Conservation (phyloP, 2,888 invertebrate species). For the Stenodera caucasica region DNA sequence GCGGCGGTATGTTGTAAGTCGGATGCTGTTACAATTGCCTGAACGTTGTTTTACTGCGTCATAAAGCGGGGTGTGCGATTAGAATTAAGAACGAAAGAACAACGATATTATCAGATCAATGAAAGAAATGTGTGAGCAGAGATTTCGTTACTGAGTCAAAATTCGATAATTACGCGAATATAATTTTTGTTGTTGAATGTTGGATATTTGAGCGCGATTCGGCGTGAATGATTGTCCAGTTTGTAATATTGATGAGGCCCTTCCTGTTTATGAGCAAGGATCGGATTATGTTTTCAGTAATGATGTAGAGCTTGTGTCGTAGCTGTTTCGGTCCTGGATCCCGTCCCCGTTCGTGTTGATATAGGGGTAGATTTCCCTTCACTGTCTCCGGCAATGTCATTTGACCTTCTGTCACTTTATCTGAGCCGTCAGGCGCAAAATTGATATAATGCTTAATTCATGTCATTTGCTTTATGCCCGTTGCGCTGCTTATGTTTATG, state of each 20-base stretch:
- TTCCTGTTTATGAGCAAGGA: slow-evolving; percentile 5
- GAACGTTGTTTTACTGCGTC: slow-evolving; percentile 28
- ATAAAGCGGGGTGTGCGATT: slow-evolving; percentile 29
- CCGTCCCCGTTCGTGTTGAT: slow-evolving; percentile 24
- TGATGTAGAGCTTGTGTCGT: slow-evolving; percentile 6
- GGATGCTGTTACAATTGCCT: neutral
- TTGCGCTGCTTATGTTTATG: slow-evolving; percentile 50
- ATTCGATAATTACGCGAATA: too few species aligned
- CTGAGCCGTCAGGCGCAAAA: slow-evolving; percentile 55
- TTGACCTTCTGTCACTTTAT: slow-evolving; percentile 56
- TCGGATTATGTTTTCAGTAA: slow-evolving; percentile 6
- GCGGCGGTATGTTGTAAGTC: slow-evolving; percentile 1
- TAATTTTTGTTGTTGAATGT: too few species aligned
- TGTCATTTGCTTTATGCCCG: slow-evolving; percentile 49
- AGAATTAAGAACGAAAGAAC: slow-evolving; percentile 29
- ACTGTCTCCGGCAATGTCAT: slow-evolving; percentile 44
- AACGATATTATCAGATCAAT: slow-evolving; percentile 12
- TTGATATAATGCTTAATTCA: slow-evolving; percentile 56
- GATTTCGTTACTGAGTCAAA: slow-evolving; percentile 18
- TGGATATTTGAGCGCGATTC: too few species aligned
- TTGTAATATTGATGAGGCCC: neutral
- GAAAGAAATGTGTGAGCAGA: slow-evolving; percentile 24
- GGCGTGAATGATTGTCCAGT: neutral
- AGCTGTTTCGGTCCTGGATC: neutral
- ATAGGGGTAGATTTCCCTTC: slow-evolving; percentile 32